Evolutionary conservation across 2,113 vertebrate genomes (phyloP).

Genomic region (Bostrychus sinensis): DNA sequence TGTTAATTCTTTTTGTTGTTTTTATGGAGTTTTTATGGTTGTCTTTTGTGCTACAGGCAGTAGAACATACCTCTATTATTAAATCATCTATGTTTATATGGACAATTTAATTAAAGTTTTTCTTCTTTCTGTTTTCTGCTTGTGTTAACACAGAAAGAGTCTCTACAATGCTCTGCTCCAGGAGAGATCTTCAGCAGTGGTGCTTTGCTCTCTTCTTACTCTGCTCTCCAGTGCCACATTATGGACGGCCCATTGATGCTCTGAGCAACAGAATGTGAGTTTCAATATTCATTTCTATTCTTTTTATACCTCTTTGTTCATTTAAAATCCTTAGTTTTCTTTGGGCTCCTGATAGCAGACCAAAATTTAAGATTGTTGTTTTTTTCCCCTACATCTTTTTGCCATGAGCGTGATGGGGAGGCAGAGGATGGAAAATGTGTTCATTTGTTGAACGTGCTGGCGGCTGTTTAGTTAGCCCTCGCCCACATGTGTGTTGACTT

Average conservation of each 20-base stretch:
- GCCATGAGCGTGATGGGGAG: conserved; percentile 24
- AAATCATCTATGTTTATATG: too few species aligned
- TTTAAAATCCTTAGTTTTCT: background rate
- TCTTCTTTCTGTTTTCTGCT: conserved; percentile 2
- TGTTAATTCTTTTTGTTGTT: conserved; percentile 44
- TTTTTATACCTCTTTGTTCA: background rate
- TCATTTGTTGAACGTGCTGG: conserved; percentile 57
- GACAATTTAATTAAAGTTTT: background rate
- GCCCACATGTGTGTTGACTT: conserved; percentile 71
- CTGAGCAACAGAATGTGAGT: conserved; percentile 90
- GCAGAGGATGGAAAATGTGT: conserved; percentile 65
- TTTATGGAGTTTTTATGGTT: background rate
- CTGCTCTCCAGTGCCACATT: conserved; percentile 86
- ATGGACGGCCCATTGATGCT: conserved; percentile 86
- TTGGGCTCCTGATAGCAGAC: background rate
- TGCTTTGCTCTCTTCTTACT: conserved; percentile 88
- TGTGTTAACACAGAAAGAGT: conserved; percentile 31
- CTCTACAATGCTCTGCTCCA: conserved; percentile 81
- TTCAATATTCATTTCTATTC: background rate
- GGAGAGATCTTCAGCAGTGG: conserved; percentile 84
- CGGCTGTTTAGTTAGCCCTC: conserved; percentile 60
- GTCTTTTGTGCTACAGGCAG: conserved; percentile 29
- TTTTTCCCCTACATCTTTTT: conserved; percentile 1
- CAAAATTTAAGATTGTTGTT: conserved; percentile 2
- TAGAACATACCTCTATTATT: too few species aligned